Evolutionary conservation across 2,797 vertebrate genomes (phyloP), one percentile per base, ranked within the genome.

Genomic region (Typhlichthys subterraneus): DNA sequence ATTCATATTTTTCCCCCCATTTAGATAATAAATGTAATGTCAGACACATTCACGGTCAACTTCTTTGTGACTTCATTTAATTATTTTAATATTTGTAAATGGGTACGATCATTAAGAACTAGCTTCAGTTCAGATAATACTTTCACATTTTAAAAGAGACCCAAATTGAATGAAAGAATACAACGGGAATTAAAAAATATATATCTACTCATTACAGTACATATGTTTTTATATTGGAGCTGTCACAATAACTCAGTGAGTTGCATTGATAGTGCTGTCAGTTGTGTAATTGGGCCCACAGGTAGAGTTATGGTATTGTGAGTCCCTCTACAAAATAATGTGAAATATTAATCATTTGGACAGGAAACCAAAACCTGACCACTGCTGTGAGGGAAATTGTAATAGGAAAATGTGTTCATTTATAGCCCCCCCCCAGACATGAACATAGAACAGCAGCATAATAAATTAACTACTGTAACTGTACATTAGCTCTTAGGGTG

Each of bases 301-400:
- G 79, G 80, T 87, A 78, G 74, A 75, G 81, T 77, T 77, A 62
- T 63, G 67, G 70, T 72, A 71, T 85, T 83, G 71, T 76, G 67
- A 79, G 76, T 73, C 76, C 60, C 67, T 73, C 69, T 66, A 57
- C 13, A 15, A 83, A 82, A 84, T 84, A 86, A 87, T 89, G 73
- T 86, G 77, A 82, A 80, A 77, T 74, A 89, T 90, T 75, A 87
- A 89, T 91, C 85, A 89, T 82, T 83, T 67, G 61, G 84, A 85
- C 82, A 88, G 88, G 68, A 84, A 81, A 83, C 74, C 74, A 80
- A 86, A 87, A 77, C 63, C 67, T 77, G 57, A 63, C 60, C 38
- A 53, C 58, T 84, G 76, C 75, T 65, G 63, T 64, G 67, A 81
- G 84, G 74, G 65, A 77, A 75, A 67, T 61, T n/a, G 53, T 80